Evolutionary conservation across 2,113 vertebrate genomes (phyloP), one percentile per base, ranked within the genome.

Genomic region (Microtus richardsoni): DNA sequence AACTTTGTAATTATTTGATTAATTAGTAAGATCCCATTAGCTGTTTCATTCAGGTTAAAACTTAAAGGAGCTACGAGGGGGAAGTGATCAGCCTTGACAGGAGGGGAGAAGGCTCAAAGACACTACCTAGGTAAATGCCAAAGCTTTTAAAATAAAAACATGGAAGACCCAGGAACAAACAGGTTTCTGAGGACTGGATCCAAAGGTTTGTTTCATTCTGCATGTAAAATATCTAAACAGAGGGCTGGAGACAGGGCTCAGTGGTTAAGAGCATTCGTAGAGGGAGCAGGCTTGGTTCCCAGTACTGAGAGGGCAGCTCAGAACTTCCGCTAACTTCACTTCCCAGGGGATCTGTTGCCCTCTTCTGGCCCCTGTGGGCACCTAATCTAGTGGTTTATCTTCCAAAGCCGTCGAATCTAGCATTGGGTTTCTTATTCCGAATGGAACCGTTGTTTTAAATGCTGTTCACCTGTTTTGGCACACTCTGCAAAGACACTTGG

Each of bases 401-500:
- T 99, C 99, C 95, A 99, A 98, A 36, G 99, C 98, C 82, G 99
- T 98, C 95, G 99, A 98, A 98, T 99, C 99, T 91, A 99, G 98
- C 91, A 99, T 98, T 62, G 99, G 99, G 95, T 99, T 99, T 98
- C 99, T 98, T 71, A 99, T 99, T 97, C 99, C 99, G 98, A 99
- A 99, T 96, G 98, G 99, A 89, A 99, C 99, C 98, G 99, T 99
- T 71, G 99, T 98, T 98, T 99, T 99, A 97, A 99, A 99, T 21
- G 99, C 98, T 99, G 99, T 96, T 99, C 99, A 98, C 99, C 99
- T 97, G 99, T 98, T 98, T 99, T 99, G 98, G 99, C 99, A 98
- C 99, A 99, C 97, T 99, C 99, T 0, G 99, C 99, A 98, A 99
- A 99, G 99, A 97, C 99, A 99, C 98, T 99, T 99, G 58, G 99